These are phyloP conservation scores for Delichon dasypus DNA, from an alignment of 2,797 vertebrate species.

Conservation along the genomic window DNA sequence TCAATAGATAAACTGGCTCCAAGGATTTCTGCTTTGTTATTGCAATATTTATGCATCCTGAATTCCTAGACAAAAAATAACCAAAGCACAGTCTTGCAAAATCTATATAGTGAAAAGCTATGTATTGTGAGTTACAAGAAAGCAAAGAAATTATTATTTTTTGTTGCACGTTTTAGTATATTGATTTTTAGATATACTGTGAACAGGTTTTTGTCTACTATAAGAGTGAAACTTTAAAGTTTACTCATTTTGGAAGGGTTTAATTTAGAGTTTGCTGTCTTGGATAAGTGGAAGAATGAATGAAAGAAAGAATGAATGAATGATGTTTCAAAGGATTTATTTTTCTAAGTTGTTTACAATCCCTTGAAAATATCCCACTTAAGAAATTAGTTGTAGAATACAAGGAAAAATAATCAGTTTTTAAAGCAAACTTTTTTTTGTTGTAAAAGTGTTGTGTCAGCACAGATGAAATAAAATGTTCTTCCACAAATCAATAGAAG, in stretches of 20 bases:
- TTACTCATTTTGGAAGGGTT: not conserved
- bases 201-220: not conserved
- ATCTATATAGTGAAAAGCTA: not conserved
- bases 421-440: not conserved
- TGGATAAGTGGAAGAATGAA: not conserved
- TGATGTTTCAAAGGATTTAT: not conserved
- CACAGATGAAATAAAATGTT: not conserved
- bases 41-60: not conserved
- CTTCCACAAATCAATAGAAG: not conserved
- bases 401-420: not conserved
- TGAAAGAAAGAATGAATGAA: not conserved
- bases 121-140: not conserved
- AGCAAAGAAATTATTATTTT: not conserved
- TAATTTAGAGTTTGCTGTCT: not conserved
- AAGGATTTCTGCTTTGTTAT: not conserved
- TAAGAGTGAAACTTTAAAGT: not conserved
- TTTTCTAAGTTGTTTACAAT: not conserved
- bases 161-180: not conserved
- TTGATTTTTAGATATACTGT: not conserved
- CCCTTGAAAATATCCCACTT: not conserved
- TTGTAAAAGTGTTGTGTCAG: not conserved
- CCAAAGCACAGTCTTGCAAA: not conserved
- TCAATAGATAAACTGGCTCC: not conserved
- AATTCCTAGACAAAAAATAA: not conserved
- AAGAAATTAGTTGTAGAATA: not conserved